phyloP scores from a whole-genome alignment of 2,888 invertebrate genomes.

The Stegana nigrithorax region DNA sequence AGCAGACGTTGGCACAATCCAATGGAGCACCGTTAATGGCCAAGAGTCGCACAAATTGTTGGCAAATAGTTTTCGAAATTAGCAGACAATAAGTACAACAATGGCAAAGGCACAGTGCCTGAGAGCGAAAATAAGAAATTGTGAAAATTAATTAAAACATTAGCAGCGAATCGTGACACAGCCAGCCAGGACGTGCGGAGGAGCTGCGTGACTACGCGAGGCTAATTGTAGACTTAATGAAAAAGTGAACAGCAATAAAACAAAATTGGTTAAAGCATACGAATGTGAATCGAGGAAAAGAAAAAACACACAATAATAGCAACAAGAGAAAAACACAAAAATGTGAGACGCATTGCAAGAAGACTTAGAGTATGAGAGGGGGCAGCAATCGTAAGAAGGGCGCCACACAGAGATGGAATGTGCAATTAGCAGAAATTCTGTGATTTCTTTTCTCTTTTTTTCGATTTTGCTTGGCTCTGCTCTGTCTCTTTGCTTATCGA shows the following conservation, averaged over 20 bases:
- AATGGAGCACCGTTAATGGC: neutral
- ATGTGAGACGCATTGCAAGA: neutral
- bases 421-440: conserved; percentile 45
- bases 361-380: no score
- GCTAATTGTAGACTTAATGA: conserved; percentile 58
- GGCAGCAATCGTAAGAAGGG: no score
- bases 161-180: conserved; percentile 4
- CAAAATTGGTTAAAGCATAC: conserved; percentile 42
- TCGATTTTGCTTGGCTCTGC: neutral
- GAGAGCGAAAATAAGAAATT: conserved; percentile 1
- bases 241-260: conserved; percentile 10
- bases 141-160: conserved; percentile 50
- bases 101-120: neutral
- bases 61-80: conserved; percentile 41
- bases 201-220: neutral
- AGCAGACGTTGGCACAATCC: no score
- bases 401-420: conserved; percentile 54
- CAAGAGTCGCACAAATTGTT: conserved; percentile 31
- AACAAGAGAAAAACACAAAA: conserved; percentile 17
- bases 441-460: neutral
- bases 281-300: conserved; percentile 48
- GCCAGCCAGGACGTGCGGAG: neutral
- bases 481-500: neutral
- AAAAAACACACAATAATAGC: conserved; percentile 30
- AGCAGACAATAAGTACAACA: conserved; percentile 35